A percentile compares a stretch with the other conserved stretches of the same genome.
These are phyloP conservation scores for Donacobius atricapilla DNA, from an alignment of 2,113 vertebrate species.

Conservation along the genomic window DNA sequence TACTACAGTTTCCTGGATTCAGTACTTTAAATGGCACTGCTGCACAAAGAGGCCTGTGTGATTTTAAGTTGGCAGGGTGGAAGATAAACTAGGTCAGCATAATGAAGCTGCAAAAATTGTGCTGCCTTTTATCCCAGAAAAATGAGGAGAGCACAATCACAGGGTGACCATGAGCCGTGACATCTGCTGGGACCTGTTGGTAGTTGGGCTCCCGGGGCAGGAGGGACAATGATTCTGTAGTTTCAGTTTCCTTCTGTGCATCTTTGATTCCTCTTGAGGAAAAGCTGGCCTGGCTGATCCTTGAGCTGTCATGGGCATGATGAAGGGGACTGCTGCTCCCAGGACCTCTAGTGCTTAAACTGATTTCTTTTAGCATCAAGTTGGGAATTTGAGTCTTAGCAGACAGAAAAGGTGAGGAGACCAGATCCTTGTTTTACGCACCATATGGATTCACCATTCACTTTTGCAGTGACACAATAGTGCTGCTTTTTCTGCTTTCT, in stretches of 20 bases:
- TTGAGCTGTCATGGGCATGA: background rate
- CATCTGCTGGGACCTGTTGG: background rate
- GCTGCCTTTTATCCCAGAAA: background rate
- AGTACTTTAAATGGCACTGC: conserved; percentile 31
- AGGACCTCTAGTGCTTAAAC: background rate
- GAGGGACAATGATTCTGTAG: background rate
- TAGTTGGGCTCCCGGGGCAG: background rate
- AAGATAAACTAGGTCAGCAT: conserved; percentile 60
- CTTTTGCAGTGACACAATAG: background rate
- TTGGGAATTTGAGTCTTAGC: background rate
- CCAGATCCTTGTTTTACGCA: background rate
- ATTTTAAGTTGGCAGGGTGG: background rate
- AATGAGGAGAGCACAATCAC: background rate
- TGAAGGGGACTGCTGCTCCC: background rate
- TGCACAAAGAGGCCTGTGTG: background rate
- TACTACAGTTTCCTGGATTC: conserved; percentile 2
- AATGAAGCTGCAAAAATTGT: conserved; percentile 35
- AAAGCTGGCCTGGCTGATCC: background rate
- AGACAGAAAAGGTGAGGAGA: background rate
- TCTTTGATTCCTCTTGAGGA: background rate
- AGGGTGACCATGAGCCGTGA: background rate
- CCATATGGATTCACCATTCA: background rate
- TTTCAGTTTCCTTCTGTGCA: background rate
- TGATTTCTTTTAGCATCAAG: background rate
- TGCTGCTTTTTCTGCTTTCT: background rate